Conservation (phyloP, 2,113 vertebrate species). For the Dasyurus viverrinus region DNA sequence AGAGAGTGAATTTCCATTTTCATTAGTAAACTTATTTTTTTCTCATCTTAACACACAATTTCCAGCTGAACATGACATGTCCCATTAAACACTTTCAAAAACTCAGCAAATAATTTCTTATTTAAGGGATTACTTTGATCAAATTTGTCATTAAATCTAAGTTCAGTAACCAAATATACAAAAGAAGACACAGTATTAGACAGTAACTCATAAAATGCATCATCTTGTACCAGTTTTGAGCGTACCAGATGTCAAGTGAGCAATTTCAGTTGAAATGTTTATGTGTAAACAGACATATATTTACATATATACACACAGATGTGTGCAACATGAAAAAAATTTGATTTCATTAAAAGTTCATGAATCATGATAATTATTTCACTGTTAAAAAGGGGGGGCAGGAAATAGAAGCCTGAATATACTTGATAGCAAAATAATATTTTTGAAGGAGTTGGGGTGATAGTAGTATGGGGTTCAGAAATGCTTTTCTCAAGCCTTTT, state of each 20-base stretch:
- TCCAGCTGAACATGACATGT: constrained; percentile 13
- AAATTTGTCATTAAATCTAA: neutral
- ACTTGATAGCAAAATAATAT: neutral
- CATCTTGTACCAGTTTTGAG: neutral
- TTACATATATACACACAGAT: neutral
- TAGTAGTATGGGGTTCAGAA: neutral
- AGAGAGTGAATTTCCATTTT: constrained; percentile 1
- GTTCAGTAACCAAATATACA: neutral
- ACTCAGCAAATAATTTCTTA: neutral
- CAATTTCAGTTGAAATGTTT: neutral
- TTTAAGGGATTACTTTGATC: neutral
- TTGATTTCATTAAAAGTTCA: neutral
- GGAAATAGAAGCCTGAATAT: neutral
- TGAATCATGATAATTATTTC: neutral
- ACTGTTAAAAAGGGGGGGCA: neutral
- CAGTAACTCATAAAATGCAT: neutral
- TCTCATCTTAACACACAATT: neutral
- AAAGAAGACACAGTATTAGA: neutral
- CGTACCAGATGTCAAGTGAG: neutral
- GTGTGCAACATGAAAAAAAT: neutral
- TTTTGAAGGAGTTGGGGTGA: neutral
- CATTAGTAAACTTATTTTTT: constrained; percentile 35
- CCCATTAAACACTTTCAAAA: constrained; percentile 17
- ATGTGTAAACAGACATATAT: neutral
- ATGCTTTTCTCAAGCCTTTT: neutral